These are phyloP conservation scores for Muscicapa comitata DNA, from an alignment of 2,797 vertebrate species.

Conservation along the genomic window DNA sequence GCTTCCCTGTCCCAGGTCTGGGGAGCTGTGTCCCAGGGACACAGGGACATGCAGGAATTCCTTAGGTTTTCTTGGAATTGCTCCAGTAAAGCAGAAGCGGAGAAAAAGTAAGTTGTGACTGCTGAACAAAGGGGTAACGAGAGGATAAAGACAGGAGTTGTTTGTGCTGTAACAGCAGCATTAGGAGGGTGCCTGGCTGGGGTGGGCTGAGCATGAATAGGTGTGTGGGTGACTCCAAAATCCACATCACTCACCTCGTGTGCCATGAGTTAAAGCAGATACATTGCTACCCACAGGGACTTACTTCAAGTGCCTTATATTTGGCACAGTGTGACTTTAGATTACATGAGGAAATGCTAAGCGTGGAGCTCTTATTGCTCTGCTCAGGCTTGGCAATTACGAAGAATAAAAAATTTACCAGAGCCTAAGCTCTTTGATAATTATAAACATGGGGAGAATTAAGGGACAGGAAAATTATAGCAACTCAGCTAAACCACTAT, in stretches of 20 bases:
- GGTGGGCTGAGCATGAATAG: neutral
- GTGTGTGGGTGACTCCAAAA: conserved; percentile 24
- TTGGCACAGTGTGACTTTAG: conserved; percentile 53
- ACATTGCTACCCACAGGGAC: neutral
- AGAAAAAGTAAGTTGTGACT: neutral
- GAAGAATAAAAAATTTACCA: conserved; percentile 66
- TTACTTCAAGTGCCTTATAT: conserved; percentile 29
- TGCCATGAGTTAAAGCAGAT: conserved; percentile 27
- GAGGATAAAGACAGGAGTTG: neutral
- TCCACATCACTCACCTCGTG: neutral
- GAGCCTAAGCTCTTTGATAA: conserved; percentile 42
- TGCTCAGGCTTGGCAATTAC: conserved; percentile 45
- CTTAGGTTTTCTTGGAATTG: neutral
- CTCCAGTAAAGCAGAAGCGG: neutral
- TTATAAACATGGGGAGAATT: conserved; percentile 62
- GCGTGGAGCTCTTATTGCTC: conserved; percentile 48
- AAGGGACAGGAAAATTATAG: conserved; percentile 66
- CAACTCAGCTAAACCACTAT: conserved; percentile 59
- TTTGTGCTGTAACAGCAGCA: neutral
- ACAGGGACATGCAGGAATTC: neutral
- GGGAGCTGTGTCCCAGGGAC: accelerated
- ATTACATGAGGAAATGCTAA: conserved; percentile 31
- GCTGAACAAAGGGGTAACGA: neutral
- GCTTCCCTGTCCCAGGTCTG: neutral
- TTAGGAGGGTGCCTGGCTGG: neutral